Percentiles rank a stretch among this genome's conserved stretches.
Conservation (phyloP, 2,888 invertebrate genomes). For the Tiphia femorata region DNA sequence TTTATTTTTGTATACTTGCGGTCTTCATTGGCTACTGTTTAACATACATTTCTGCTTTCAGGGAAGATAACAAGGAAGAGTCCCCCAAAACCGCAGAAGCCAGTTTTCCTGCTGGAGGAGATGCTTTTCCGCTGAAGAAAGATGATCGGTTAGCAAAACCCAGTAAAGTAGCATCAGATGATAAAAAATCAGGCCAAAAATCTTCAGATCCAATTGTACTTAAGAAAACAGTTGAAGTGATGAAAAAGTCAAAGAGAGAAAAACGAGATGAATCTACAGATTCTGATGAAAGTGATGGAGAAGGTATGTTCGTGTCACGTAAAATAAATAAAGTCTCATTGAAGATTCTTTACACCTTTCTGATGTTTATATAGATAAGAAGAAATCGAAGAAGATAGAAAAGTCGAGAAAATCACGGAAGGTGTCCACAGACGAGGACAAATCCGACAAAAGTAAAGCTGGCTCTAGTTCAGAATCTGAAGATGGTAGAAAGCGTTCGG, state of each 20-base stretch:
- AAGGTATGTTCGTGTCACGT: conserved; percentile 26
- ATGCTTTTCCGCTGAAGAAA: conserved; percentile 62
- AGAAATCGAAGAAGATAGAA: conserved; percentile 60
- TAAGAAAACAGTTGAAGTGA: conserved; percentile 55
- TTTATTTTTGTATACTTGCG: too few species aligned
- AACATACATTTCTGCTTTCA: too few species aligned
- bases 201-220: conserved; percentile 41
- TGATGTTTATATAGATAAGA: conserved; percentile 46
- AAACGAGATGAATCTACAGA: conserved; percentile 62
- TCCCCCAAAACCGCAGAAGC: conserved; percentile 58
- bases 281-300: conserved; percentile 62
- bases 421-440: conserved; percentile 70
- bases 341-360: background rate
- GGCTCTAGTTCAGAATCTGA: conserved; percentile 73
- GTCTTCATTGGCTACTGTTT: conserved; percentile 1
- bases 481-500: conserved; percentile 64
- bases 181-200: conserved; percentile 59
- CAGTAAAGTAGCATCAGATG: conserved; percentile 48
- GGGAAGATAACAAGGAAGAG: conserved; percentile 60
- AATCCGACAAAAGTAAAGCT: conserved; percentile 71
- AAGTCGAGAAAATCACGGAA: conserved; percentile 61
- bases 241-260: conserved; percentile 56
- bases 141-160: conserved; percentile 59
- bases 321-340: too few species aligned
- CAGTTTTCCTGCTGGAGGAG: conserved; percentile 46